Conservation (phyloP, 1,140 invertebrate species). For the Drosophila parvula region DNA sequence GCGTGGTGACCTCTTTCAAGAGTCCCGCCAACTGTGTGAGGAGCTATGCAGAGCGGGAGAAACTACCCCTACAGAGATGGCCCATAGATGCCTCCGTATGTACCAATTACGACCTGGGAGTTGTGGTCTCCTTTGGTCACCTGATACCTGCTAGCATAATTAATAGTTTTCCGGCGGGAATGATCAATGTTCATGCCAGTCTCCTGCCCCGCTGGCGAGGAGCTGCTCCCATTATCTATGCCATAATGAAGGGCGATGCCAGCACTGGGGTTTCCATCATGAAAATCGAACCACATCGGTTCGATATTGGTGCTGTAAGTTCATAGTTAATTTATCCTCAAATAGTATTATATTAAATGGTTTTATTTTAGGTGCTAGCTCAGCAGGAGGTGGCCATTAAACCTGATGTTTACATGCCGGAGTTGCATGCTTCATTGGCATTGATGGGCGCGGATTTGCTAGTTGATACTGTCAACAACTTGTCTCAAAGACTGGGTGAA, state of each 20-base stretch:
- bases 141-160: constrained; percentile 88
- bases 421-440: constrained; percentile 88
- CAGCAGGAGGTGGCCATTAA: constrained; percentile 87
- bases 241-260: constrained; percentile 91
- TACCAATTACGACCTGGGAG: constrained; percentile 87
- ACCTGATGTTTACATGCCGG: constrained; percentile 87
- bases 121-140: constrained; percentile 90
- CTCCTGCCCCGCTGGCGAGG: constrained; percentile 96
- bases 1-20: constrained; percentile 87
- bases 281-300: constrained; percentile 93
- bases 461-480: constrained; percentile 86
- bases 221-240: constrained; percentile 85
- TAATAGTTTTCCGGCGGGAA: constrained; percentile 89
- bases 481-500: constrained; percentile 86
- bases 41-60: constrained; percentile 74
- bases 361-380: constrained; percentile 87
- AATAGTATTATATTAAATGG: background rate
- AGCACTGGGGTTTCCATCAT: constrained; percentile 95
- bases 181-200: constrained; percentile 96
- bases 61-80: constrained; percentile 86
- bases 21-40: constrained; percentile 85
- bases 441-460: constrained; percentile 89
- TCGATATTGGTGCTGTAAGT: constrained; percentile 91
- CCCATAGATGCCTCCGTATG: constrained; percentile 82
- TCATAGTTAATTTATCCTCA: background rate